Evolutionary conservation across 2,113 vertebrate species (phyloP), one percentile per base, ranked within the genome.

Genomic region (Triplophysa rosa): DNA sequence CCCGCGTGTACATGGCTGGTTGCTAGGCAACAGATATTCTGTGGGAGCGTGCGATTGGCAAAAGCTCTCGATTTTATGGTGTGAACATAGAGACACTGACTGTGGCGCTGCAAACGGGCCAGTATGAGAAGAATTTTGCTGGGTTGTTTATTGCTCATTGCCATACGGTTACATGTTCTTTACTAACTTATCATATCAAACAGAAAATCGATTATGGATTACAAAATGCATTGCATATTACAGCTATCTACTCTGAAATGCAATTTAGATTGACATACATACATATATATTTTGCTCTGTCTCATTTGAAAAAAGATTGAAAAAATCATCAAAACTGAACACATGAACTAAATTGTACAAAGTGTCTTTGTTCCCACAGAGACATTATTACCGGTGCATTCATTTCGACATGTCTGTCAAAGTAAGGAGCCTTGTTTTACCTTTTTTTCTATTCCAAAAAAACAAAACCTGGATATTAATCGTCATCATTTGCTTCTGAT

Each of bases 1-100:
- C 87, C 82, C 86, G 81, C 87, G 77, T 90, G 88, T 83, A 86
- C 88, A 91, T 86, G 77, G 87, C 69, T 56, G 72, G 95, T 97
- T 95, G 95, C 95, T 91, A 94, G 87, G 95, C 91, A 95, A 95
- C 95, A 87, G 82, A 90, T 33, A 87, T 93, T 93, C 89, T 80
- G 87, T 83, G 87, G 87, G 83, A 82, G 86, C 86, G 78, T 29
- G 85, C 58, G 86, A 92, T 93, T 93, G 91, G 92, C 73, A 84
- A 88, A 89, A 83, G 84, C 87, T 80, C 87, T 67, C 84, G 87
- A 89, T 87, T 88, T 86, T 87, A 83, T 84, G 76, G 85, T 84
- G 87, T 90, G 88, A 88, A 87, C 88, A 84, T 82, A 78, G 84
- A 86, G 63, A 80, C 81, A 70, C 74, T 64, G 80, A 79, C 75